Conservation (phyloP, 1,140 invertebrate genomes). For the Protaetia brevitarsis region DNA sequence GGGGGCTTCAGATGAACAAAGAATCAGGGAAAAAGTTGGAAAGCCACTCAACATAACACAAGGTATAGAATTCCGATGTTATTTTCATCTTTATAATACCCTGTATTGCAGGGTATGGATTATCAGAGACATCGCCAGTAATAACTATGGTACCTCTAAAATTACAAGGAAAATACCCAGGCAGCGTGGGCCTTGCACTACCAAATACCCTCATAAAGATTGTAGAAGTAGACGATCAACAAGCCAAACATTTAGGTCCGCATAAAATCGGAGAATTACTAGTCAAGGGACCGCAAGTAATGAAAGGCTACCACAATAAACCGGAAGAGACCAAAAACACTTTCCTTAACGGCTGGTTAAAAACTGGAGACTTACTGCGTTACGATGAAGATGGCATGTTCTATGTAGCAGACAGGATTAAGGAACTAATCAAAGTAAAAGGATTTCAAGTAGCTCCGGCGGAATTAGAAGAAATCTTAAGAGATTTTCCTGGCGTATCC, state of each 20-base stretch:
- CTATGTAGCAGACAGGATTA: constrained; percentile 72
- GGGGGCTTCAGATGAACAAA: constrained; percentile 57
- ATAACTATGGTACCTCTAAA: constrained; percentile 45
- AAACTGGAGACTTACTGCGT: constrained; percentile 72
- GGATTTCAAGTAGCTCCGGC: constrained; percentile 80
- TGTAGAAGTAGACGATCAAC: constrained; percentile 55
- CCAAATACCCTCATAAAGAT: constrained; percentile 66
- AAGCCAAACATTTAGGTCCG: constrained; percentile 52
- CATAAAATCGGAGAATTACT: constrained; percentile 62
- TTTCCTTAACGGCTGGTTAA: constrained; percentile 70
- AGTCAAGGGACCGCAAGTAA: constrained; percentile 65
- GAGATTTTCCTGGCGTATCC: constrained; percentile 68
- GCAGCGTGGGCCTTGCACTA: constrained; percentile 59
- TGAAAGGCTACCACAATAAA: constrained; percentile 73
- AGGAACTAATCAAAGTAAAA: constrained; percentile 84
- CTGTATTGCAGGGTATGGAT: constrained; percentile 58
- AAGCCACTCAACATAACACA: constrained; percentile 45
- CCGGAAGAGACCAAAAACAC: constrained; percentile 62
- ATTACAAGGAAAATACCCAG: constrained; percentile 35
- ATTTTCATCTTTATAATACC: not conserved
- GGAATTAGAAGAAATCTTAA: constrained; percentile 79
- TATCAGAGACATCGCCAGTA: constrained; percentile 61
- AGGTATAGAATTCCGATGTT: constrained; percentile 38
- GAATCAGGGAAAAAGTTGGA: constrained; percentile 51
- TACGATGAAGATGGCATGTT: constrained; percentile 62